Base-by-base conservation (phyloP, 2,797 vertebrate species). In the Smutsia gigantea region DNA sequence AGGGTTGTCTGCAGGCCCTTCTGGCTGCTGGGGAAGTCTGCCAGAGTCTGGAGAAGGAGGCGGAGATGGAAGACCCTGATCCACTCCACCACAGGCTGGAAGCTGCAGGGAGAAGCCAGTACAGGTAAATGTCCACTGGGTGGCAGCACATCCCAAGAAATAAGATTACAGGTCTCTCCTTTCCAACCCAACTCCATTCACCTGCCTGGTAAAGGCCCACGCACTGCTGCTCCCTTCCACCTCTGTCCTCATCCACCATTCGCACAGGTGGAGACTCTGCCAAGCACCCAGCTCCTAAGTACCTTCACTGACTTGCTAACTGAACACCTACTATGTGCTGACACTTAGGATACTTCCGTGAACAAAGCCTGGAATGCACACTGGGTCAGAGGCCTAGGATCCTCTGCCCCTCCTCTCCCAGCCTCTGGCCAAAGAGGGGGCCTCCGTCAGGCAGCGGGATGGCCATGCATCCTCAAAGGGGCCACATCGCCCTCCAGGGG, bases 61-160 rank as follows among this genome's bases (percentile, higher is more conserved):
- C 15, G 27, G 37, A 37, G 14, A 19, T 37, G 66, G 31, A 71
- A n/a, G 3, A 7, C 46, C 46, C 7, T 5, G 3, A 19, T 23
- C 31, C 18, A 1, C 7, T 21, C 53, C 19, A 1, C 1, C 8
- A 1, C 12, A 5, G 39, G n/a, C 68, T 23, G 9, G 25, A 29
- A 11, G 23, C 31, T 0, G 3, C 5, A 9, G 9, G 61, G 42
- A 46, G 66, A 13, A 2, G 25, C 23, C 74, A 90, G 57, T 79
- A 79, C 49, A 90, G 88, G 75, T 49, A 79, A 95, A 90, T 81
- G 63, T 15, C 94, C 98, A 95, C 97, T 92, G 49, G 98, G 87
- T 93, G 97, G 97, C 97, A 96, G 96, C 87, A 95, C 59, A 79
- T 15, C 2, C 82, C 92, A 92, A 85, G 90, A 21, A 96, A 97